Conservation (phyloP, 2,888 invertebrate genomes). For the Lasius platythorax region DNA sequence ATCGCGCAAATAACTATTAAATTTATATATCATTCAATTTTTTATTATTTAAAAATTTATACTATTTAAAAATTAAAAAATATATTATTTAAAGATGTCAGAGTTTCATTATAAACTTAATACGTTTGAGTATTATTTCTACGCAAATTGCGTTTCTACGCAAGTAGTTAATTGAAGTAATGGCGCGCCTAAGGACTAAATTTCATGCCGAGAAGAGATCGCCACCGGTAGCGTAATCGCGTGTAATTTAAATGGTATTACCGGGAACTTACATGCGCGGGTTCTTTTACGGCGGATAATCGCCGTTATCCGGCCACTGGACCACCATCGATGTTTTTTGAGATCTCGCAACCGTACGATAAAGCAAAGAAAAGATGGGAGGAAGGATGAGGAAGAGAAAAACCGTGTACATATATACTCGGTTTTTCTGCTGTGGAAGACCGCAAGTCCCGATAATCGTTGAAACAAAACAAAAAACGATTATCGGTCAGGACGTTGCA, state of each 20-base stretch:
- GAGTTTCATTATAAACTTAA: slow-evolving; percentile 21
- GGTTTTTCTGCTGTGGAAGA: slow-evolving; percentile 17
- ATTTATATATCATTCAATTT: background rate
- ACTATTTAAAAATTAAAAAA: background rate
- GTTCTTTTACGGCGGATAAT: slow-evolving; percentile 53
- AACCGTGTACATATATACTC: slow-evolving; percentile 28
- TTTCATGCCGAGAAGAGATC: slow-evolving; percentile 36
- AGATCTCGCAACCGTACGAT: slow-evolving; percentile 23
- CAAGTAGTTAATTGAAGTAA: slow-evolving; percentile 52
- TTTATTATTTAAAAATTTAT: background rate
- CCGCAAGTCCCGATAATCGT: slow-evolving; percentile 36
- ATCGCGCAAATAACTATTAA: slow-evolving; percentile 7
- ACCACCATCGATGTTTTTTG: slow-evolving; percentile 59
- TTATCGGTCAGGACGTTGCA: slow-evolving; percentile 44
- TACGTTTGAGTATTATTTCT: background rate
- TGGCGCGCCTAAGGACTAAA: slow-evolving; percentile 54
- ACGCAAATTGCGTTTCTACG: slow-evolving; percentile 47
- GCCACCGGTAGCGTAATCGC: slow-evolving; percentile 46
- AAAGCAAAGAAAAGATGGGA: background rate
- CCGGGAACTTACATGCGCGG: slow-evolving; percentile 52
- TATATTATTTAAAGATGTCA: slow-evolving; percentile 23
- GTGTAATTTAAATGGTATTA: slow-evolving; percentile 58
- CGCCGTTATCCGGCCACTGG: slow-evolving; percentile 59
- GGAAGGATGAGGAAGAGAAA: slow-evolving; percentile 1
- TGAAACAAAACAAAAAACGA: slow-evolving; percentile 49